These are phyloP conservation scores for Danaus plexippus DNA, from an alignment of 1,140 invertebrate species.

Conservation along the genomic window DNA sequence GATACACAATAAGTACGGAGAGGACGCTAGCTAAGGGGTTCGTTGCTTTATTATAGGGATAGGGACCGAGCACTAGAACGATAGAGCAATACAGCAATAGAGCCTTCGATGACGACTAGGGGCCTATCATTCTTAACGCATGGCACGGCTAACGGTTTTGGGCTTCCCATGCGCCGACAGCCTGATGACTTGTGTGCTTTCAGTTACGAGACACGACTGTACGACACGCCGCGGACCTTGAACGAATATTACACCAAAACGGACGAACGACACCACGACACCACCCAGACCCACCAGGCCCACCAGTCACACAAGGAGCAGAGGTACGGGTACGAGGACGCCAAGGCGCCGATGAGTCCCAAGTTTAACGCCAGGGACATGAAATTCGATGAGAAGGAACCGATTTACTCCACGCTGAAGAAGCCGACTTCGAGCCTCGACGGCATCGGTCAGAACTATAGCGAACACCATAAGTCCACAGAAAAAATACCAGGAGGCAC, in stretches of 20 bases:
- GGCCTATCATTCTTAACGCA: slow-evolving; percentile 24
- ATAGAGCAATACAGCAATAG: background rate
- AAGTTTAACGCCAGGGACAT: slow-evolving; percentile 69
- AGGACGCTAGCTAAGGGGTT: slow-evolving; percentile 38
- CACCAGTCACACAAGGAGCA: slow-evolving; percentile 38
- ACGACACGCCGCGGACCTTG: slow-evolving; percentile 63
- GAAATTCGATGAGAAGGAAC: slow-evolving; percentile 63
- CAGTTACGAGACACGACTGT: slow-evolving; percentile 69
- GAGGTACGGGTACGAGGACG: slow-evolving; percentile 54
- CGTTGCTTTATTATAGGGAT: slow-evolving; percentile 30
- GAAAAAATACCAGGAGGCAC: slow-evolving; percentile 58
- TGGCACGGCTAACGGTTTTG: slow-evolving; percentile 34
- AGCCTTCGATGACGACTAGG: slow-evolving; percentile 20
- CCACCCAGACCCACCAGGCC: slow-evolving; percentile 21
- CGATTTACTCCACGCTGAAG: slow-evolving; percentile 52
- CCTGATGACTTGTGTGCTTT: slow-evolving; percentile 38
- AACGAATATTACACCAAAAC: slow-evolving; percentile 43
- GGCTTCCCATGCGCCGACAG: slow-evolving; percentile 12
- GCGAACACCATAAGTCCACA: slow-evolving; percentile 55
- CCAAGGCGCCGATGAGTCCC: slow-evolving; percentile 54
- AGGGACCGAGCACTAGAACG: background rate
- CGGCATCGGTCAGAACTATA: slow-evolving; percentile 54
- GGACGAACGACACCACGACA: slow-evolving; percentile 44
- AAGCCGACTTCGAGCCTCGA: slow-evolving; percentile 45
- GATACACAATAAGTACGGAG: slow-evolving; percentile 48